phyloP scores from a whole-genome alignment of 1,140 invertebrate species.

The Calliopsis andreniformis region DNA sequence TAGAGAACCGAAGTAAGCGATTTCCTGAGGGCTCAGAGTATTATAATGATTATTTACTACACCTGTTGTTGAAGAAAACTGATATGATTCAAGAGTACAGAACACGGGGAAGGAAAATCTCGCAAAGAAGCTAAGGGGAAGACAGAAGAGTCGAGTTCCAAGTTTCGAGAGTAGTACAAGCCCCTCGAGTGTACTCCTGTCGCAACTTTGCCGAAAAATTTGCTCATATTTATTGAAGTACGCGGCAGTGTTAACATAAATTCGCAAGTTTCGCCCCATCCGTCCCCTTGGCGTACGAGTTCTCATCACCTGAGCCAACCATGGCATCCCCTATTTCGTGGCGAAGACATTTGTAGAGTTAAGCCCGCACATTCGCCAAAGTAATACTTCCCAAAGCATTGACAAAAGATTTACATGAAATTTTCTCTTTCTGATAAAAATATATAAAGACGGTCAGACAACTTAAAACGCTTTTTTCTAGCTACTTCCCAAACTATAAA shows the following conservation, averaged over 20 bases:
- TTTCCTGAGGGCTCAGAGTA: too few species aligned
- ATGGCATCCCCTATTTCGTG: neutral
- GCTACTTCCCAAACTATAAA: too few species aligned
- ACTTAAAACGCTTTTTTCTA: too few species aligned
- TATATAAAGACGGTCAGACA: too few species aligned
- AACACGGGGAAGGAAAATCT: neutral
- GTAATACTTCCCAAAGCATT: neutral
- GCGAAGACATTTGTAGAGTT: neutral
- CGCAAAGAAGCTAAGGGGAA: neutral
- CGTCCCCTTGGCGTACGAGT: neutral
- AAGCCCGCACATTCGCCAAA: neutral
- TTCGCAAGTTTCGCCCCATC: slow-evolving; percentile 10
- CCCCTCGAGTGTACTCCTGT: neutral
- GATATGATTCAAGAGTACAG: too few species aligned
- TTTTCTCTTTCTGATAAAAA: neutral
- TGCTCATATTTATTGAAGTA: slow-evolving; percentile 4
- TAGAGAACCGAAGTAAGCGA: too few species aligned
- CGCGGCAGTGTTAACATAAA: neutral
- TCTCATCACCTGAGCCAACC: slow-evolving; percentile 4
- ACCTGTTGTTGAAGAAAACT: too few species aligned
- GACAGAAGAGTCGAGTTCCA: neutral
- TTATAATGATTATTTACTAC: too few species aligned
- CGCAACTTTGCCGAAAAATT: slow-evolving; percentile 6
- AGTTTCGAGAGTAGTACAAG: neutral
- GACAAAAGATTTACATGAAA: neutral